These are phyloP conservation scores for Toxotes jaculatrix DNA, from an alignment of 2,113 vertebrate genomes.

Conservation along the genomic window DNA sequence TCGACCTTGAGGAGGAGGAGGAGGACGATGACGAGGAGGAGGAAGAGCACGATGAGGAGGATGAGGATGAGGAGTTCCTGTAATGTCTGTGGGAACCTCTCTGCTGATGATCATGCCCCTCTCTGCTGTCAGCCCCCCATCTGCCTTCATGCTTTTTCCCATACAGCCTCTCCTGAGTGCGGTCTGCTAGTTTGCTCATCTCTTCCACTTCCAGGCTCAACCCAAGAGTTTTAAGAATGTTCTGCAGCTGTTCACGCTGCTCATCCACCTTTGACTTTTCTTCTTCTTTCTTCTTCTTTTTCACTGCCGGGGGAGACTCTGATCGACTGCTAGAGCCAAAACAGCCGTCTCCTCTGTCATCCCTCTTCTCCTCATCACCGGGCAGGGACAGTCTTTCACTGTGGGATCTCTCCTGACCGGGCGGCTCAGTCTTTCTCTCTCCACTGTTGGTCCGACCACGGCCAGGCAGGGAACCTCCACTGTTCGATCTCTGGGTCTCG, in stretches of 20 bases:
- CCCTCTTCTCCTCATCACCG: background rate
- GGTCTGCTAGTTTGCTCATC: constrained; percentile 56
- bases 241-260: constrained; percentile 59
- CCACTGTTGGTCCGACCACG: background rate
- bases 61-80: constrained; percentile 19
- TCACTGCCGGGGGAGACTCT: constrained; percentile 1
- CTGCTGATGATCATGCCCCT: background rate
- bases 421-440: background rate
- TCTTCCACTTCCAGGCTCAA: constrained; percentile 69
- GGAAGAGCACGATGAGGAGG: background rate
- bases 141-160: constrained; percentile 44
- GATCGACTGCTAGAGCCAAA: constrained; percentile 9
- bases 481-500: background rate
- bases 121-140: background rate
- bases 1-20: constrained; percentile 16
- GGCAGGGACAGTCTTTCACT: background rate
- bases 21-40: constrained; percentile 28
- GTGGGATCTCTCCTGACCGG: background rate
- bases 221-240: constrained; percentile 68
- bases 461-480: background rate
- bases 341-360: background rate
- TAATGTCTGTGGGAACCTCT: background rate
- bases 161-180: constrained; percentile 73
- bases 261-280: constrained; percentile 13
- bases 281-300: constrained; percentile 17